Percentiles rank a stretch among this genome's conserved stretches.
These are phyloP conservation scores for Pelagia noctiluca DNA, from an alignment of 30 jellyfish, hydroid and myxozoan genomes.

Conservation along the genomic window DNA sequence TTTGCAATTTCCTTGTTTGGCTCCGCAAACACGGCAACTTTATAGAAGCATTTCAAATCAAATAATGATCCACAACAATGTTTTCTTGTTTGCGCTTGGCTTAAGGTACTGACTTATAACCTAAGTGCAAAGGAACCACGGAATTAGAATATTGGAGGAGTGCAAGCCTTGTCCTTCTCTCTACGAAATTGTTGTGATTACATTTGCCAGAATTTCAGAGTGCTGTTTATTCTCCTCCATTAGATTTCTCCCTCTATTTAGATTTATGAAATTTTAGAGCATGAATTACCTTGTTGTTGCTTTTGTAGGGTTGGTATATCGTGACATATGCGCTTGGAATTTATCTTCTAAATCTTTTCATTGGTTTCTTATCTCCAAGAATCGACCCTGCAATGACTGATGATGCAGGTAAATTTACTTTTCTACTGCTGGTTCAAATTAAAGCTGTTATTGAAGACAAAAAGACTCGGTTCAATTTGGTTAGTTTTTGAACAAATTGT, in stretches of 20 bases:
- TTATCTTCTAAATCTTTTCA: constrained; percentile 87
- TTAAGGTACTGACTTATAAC: no score
- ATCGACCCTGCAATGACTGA: constrained; percentile 94
- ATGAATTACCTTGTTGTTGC: no score
- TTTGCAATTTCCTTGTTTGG: no score
- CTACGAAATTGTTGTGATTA: background rate
- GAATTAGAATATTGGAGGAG: background rate
- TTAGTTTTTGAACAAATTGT: constrained; percentile 4
- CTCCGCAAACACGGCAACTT: no score
- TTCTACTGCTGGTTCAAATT: background rate
- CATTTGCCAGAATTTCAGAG: no score
- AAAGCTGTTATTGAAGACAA: background rate
- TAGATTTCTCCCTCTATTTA: no score
- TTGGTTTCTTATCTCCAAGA: constrained; percentile 98
- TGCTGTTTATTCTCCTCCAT: no score
- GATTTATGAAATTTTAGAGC: no score
- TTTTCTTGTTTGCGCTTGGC: no score
- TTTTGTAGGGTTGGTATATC: constrained; percentile 95
- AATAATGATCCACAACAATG: no score
- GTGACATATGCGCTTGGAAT: constrained; percentile 98
- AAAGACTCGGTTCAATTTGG: background rate
- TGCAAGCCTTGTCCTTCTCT: background rate
- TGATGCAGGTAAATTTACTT: constrained; percentile 61
- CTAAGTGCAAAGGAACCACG: no score
- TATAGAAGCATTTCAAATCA: no score